phyloP scores from a whole-genome alignment of 1,140 invertebrate species.

The Diachasmimorpha longicaudata region DNA sequence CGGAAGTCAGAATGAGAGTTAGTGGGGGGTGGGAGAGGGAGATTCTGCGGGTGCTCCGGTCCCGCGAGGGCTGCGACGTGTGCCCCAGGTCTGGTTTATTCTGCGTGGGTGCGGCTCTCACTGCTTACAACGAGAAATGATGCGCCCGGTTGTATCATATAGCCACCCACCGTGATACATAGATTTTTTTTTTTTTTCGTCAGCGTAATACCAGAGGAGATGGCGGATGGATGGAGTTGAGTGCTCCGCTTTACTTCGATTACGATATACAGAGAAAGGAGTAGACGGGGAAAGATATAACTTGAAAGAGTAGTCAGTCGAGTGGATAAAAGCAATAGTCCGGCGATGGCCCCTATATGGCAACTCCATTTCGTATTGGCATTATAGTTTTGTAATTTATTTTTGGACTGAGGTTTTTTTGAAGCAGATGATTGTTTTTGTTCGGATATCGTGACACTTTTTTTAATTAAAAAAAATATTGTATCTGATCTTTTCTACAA shows the following conservation, averaged over 20 bases:
- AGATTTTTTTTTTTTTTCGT: neutral
- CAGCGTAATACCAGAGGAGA: neutral
- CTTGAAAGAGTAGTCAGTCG: neutral
- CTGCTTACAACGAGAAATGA: constrained; percentile 18
- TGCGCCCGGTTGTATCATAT: neutral
- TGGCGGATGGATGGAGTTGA: constrained; percentile 1
- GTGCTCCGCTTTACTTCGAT: constrained; percentile 4
- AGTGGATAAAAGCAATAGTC: constrained; percentile 9
- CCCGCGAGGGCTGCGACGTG: neutral
- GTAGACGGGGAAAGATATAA: constrained; percentile 5
- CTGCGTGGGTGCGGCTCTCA: constrained; percentile 8
- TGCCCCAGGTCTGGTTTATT: constrained; percentile 4
- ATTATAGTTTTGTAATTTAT: constrained; percentile 1
- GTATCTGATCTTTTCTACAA: no score
- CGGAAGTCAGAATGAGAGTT: neutral
- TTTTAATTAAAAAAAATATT: no score
- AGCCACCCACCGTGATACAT: neutral
- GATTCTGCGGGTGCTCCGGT: neutral
- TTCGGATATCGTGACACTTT: no score
- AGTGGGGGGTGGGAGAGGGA: neutral
- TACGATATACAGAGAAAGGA: neutral
- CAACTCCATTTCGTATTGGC: neutral
- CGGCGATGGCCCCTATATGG: neutral
- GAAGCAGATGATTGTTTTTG: neutral
- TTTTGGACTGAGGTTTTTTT: neutral